phyloP scores from a whole-genome alignment of 2,888 invertebrate genomes.

The Tinea trinotella region DNA sequence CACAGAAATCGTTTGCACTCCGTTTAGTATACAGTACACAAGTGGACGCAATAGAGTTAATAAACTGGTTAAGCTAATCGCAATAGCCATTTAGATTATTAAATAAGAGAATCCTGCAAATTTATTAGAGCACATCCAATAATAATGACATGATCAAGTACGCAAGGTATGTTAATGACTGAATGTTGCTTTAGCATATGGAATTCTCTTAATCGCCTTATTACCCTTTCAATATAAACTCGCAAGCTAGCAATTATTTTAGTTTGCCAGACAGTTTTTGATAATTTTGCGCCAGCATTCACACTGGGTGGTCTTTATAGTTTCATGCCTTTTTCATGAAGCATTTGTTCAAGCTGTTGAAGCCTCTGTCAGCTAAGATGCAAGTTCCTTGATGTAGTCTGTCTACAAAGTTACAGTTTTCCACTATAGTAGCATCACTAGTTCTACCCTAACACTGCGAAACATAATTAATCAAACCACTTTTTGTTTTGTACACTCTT shows the following conservation, averaged over 20 bases:
- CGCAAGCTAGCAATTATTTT: slow-evolving; percentile 27
- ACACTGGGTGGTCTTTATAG: slow-evolving; percentile 25
- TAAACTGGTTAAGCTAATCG: too few species aligned
- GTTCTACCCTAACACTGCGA: slow-evolving; percentile 21
- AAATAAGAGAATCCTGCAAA: too few species aligned
- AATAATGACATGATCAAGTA: slow-evolving; percentile 1
- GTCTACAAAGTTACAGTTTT: slow-evolving; percentile 25
- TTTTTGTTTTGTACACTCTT: slow-evolving; percentile 17
- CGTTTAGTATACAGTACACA: too few species aligned
- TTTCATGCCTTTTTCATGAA: slow-evolving; percentile 20
- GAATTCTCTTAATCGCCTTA: slow-evolving; percentile 25
- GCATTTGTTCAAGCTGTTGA: slow-evolving; percentile 26
- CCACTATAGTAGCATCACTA: slow-evolving; percentile 24
- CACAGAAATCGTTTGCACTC: too few species aligned
- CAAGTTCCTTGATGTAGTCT: slow-evolving; percentile 22
- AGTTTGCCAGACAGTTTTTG: slow-evolving; percentile 24
- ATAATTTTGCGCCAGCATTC: slow-evolving; percentile 20
- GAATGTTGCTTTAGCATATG: slow-evolving; percentile 23
- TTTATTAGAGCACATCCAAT: slow-evolving; percentile 11
- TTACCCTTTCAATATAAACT: slow-evolving; percentile 26
- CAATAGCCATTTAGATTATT: too few species aligned
- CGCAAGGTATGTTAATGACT: neutral
- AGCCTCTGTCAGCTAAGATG: slow-evolving; percentile 27
- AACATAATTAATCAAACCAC: slow-evolving; percentile 19
- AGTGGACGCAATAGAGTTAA: too few species aligned